Base-by-base conservation (phyloP, 2,888 invertebrate species). In the Pharmacophagus antenor region DNA sequence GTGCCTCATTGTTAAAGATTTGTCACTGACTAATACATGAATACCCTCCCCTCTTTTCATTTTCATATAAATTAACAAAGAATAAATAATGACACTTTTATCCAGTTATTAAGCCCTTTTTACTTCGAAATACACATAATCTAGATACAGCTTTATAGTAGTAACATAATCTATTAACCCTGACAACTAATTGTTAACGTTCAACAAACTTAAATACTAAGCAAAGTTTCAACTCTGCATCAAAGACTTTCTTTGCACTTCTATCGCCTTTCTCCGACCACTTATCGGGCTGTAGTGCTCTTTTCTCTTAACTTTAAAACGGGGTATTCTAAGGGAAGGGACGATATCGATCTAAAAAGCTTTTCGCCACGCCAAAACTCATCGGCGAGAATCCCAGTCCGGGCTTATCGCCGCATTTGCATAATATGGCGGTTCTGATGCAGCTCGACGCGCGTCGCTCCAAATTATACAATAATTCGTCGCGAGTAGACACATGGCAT, bases 321-420 rank as follows among this genome's bases (percentile, higher is more conserved):
- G 25, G 52, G 48, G 25, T 53, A 48, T 58, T 53, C 53, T 52
- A 47, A 53, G 56, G 51, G n/a, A 58, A 47, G 48, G 56, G 25
- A 42, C 41, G 41, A 58, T 58, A 25, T 58, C 52, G 53, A 52
- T 58, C 53, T 58, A 41, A 58, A 58, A 53, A 53, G 48, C 58
- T 53, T 48, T 58, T 60, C 46, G 51, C 37, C 41, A 25, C 51
- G 52, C 50, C 54, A 44, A 55, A 55, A 44, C 60, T 59, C 31
- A 47, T 20, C 31, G 31, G 42, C 54, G 41, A 20, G 20, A 37
- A 52, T 22, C 52, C 31, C 44, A 4, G 52, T 51, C 27, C 50
- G 65, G 31, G 27, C 63, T 66, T 64, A 67, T 65, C 62, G 58
- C 44, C 52, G 61, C 61, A 71, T 73, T 69, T 64, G 64, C 69